phyloP scores from a whole-genome alignment of 2,113 vertebrate genomes.

The Larimichthys crocea region DNA sequence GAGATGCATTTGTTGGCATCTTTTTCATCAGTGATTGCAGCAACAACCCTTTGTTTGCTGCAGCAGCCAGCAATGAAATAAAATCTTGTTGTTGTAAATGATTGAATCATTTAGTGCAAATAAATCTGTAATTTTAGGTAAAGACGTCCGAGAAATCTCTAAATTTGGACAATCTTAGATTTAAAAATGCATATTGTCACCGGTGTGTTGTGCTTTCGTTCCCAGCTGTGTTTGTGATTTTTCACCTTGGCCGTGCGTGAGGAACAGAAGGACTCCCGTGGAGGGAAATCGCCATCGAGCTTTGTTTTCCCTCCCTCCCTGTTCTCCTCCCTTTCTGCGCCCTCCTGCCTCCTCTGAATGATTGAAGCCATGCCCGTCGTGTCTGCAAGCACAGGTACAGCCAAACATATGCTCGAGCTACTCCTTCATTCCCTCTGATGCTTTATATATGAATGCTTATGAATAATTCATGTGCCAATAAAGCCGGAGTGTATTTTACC shows the following conservation, averaged over 20 bases:
- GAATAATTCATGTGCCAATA: slow-evolving; percentile 30
- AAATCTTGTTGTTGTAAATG: too few species aligned
- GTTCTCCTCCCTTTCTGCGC: slow-evolving; percentile 18
- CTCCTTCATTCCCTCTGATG: background rate
- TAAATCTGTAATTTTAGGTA: too few species aligned
- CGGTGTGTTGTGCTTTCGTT: background rate
- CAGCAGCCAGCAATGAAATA: background rate
- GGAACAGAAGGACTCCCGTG: slow-evolving; percentile 15
- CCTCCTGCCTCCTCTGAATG: slow-evolving; percentile 58
- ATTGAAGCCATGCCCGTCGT: slow-evolving; percentile 89
- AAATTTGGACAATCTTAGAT: background rate
- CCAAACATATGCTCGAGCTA: background rate
- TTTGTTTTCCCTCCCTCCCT: slow-evolving; percentile 31
- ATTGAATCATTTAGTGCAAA: too few species aligned
- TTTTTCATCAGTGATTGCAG: background rate
- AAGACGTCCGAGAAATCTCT: too few species aligned
- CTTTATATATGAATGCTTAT: slow-evolving; percentile 1
- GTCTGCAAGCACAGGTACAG: slow-evolving; percentile 89
- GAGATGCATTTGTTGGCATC: background rate
- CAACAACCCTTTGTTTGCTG: background rate
- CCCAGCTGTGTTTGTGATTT: slow-evolving; percentile 27
- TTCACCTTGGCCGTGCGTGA: slow-evolving; percentile 15
- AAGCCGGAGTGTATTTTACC: background rate
- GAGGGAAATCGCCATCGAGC: background rate
- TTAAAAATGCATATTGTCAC: background rate